A percentile compares a stretch with the other conserved stretches of the same genome.
Conservation (phyloP, 2,888 invertebrate genomes). For the Chaitophorus viminalis region DNA sequence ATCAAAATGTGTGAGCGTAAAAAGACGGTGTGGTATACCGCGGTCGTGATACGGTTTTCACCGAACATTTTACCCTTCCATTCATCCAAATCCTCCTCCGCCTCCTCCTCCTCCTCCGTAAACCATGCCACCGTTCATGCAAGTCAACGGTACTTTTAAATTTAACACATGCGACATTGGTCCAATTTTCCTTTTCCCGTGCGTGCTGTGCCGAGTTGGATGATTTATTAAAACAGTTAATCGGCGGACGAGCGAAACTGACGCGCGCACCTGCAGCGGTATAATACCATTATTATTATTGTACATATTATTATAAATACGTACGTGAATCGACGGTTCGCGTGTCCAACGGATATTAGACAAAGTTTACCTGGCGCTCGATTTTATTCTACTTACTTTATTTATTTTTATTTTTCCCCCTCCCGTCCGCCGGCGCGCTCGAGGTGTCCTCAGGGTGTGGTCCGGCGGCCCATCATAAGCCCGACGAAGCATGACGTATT, state of each 20-base stretch:
- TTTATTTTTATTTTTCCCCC: not conserved
- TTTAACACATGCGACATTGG: not conserved
- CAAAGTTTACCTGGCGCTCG: not conserved
- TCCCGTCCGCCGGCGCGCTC: not conserved
- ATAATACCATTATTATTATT: too few species aligned
- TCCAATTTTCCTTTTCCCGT: not conserved
- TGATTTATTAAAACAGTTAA: conserved; percentile 54
- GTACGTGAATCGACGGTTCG: conserved; percentile 32
- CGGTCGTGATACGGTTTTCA: too few species aligned
- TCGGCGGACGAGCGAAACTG: conserved; percentile 14
- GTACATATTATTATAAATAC: not conserved
- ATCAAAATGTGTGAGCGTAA: too few species aligned
- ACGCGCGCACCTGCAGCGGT: not conserved
- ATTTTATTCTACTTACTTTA: not conserved
- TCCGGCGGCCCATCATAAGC: conserved; percentile 10
- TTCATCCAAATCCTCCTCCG: not conserved
- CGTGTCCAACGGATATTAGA: conserved; percentile 27
- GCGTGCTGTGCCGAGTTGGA: not conserved
- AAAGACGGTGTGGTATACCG: too few species aligned
- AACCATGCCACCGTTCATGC: not conserved
- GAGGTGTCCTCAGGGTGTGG: conserved; percentile 50
- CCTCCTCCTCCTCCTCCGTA: not conserved
- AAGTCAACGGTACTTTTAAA: too few species aligned
- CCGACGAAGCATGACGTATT: conserved; percentile 43
- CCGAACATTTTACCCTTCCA: too few species aligned